These are phyloP conservation scores for Drosophila percnosoma DNA, from an alignment of 2,888 invertebrate species.

Conservation along the genomic window DNA sequence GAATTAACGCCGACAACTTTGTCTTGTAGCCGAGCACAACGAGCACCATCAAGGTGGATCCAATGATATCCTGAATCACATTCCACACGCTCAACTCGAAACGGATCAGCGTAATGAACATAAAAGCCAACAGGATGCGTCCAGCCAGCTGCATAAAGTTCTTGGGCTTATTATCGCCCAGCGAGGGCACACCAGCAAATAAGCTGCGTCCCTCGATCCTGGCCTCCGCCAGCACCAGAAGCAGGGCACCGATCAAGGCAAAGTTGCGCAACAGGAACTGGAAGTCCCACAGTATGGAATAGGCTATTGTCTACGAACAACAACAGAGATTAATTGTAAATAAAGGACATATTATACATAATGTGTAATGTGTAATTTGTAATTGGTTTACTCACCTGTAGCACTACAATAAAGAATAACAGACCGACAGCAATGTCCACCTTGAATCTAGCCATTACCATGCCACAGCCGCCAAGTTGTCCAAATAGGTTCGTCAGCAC, in stretches of 20 bases:
- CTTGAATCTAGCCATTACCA: constrained; percentile 96
- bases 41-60: constrained; percentile 96
- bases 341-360: not conserved
- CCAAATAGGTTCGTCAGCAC: constrained; percentile 98
- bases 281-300: constrained; percentile 99
- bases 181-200: constrained; percentile 96
- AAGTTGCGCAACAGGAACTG: constrained; percentile 98
- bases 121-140: constrained; percentile 97
- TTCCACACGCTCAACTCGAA: constrained; percentile 96
- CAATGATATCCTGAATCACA: constrained; percentile 96
- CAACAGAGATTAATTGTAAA: not conserved
- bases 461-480: constrained; percentile 97
- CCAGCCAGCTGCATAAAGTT: constrained; percentile 98
- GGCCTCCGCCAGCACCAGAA: constrained; percentile 98
- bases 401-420: constrained; percentile 96
- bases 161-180: constrained; percentile 98
- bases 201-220: constrained; percentile 96
- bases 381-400: constrained; percentile 89
- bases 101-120: constrained; percentile 98
- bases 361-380: not conserved
- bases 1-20: constrained; percentile 97
- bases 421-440: constrained; percentile 96
- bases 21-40: constrained; percentile 99
- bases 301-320: constrained; percentile 92
- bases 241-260: constrained; percentile 98